Conservation (phyloP, 2,888 invertebrate genomes). For the Melanotus villosus region DNA sequence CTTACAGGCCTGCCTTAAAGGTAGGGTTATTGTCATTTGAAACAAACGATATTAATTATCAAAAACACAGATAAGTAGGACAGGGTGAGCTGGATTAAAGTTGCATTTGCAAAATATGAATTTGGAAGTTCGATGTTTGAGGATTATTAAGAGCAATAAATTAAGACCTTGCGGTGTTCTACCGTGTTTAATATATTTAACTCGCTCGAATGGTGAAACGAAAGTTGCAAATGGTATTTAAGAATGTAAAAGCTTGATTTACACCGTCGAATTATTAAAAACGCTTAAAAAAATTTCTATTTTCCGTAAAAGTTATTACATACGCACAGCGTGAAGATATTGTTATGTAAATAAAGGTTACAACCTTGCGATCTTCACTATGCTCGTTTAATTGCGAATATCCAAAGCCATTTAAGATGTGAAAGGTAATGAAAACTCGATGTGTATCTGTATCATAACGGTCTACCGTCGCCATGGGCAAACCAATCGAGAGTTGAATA, state of each 20-base stretch:
- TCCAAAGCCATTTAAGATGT: background rate
- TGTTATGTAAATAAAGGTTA: too few species aligned
- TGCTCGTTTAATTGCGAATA: background rate
- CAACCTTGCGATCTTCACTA: background rate
- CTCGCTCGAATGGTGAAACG: slow-evolving; percentile 14
- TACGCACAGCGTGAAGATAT: too few species aligned
- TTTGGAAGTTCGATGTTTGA: background rate
- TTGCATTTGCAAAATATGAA: too few species aligned
- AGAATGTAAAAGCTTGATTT: background rate
- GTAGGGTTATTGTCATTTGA: too few species aligned
- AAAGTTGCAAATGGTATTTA: slow-evolving; percentile 23
- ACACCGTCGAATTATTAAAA: background rate
- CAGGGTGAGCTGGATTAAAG: too few species aligned
- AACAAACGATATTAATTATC: too few species aligned
- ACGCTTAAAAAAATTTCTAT: too few species aligned
- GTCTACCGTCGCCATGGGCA: slow-evolving; percentile 9
- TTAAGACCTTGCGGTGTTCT: slow-evolving; percentile 13
- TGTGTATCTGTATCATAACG: slow-evolving; percentile 26
- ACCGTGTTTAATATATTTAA: slow-evolving; percentile 6
- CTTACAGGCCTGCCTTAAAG: too few species aligned
- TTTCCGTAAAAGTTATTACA: too few species aligned
- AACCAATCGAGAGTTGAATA: slow-evolving; percentile 5
- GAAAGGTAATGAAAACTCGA: slow-evolving; percentile 11
- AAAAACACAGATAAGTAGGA: too few species aligned
- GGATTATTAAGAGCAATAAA: slow-evolving; percentile 10